Conservation (phyloP, 2,113 vertebrate genomes). For the Phrynosoma blainvillii region DNA sequence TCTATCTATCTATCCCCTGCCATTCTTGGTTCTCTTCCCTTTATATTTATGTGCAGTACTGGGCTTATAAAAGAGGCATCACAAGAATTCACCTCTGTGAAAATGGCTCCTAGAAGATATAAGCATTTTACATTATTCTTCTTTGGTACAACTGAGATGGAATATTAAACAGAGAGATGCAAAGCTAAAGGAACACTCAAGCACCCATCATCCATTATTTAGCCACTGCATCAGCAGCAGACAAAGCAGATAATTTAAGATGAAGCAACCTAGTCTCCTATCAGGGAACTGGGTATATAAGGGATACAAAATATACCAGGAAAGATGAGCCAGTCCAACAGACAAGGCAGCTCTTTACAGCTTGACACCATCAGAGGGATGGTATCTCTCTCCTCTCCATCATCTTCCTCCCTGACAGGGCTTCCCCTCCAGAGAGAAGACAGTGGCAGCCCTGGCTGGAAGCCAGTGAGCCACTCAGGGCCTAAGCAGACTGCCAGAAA, state of each 20-base stretch:
- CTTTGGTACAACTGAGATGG: conserved; percentile 57
- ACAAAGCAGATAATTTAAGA: conserved; percentile 37
- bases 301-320: too few species aligned
- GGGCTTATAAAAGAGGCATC: conserved; percentile 50
- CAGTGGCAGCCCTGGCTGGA: too few species aligned
- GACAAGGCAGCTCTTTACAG: too few species aligned
- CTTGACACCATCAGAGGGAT: too few species aligned
- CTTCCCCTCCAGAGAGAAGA: too few species aligned
- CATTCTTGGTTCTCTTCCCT: conserved; percentile 14
- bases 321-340: too few species aligned
- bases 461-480: too few species aligned
- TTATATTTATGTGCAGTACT: conserved; percentile 36
- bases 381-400: too few species aligned
- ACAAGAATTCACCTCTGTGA: conserved; percentile 43
- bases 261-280: conserved; percentile 6
- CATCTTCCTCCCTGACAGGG: too few species aligned
- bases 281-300: too few species aligned
- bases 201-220: neutral
- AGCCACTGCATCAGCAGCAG: conserved; percentile 33
- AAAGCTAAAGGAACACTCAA: conserved; percentile 33
- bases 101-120: conserved; percentile 38
- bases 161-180: conserved; percentile 58
- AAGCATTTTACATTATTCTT: conserved; percentile 52
- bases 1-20: too few species aligned
- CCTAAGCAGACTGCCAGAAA: too few species aligned